Conservation (phyloP, 1,140 invertebrate genomes). For the Helicoverpa armigera region DNA sequence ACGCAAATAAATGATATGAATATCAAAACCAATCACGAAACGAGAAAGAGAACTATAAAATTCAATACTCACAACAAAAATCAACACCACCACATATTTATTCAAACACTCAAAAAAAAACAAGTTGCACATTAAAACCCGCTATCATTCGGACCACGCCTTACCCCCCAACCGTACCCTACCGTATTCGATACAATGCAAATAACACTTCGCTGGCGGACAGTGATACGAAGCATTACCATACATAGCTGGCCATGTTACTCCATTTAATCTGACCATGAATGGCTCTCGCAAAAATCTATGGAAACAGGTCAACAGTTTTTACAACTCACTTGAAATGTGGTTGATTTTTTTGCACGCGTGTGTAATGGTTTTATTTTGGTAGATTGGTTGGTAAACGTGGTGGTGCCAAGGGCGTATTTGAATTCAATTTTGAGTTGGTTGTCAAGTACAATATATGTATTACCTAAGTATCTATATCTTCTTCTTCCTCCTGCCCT, state of each 20-base stretch:
- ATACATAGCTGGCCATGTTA: slow-evolving; percentile 56
- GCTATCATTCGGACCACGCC: slow-evolving; percentile 46
- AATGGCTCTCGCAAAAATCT: slow-evolving; percentile 56
- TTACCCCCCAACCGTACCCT: not conserved
- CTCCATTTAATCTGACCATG: slow-evolving; percentile 58
- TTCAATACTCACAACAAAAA: too few relatives aligned
- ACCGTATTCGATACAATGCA: slow-evolving; percentile 63
- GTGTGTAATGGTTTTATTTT: slow-evolving; percentile 22
- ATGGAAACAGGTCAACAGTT: slow-evolving; percentile 36
- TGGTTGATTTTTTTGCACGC: slow-evolving; percentile 27
- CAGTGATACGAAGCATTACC: slow-evolving; percentile 64
- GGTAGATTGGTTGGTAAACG: not conserved
- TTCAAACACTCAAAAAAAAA: not conserved
- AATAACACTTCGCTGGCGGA: slow-evolving; percentile 58
- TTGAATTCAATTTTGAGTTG: not conserved
- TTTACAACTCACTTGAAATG: slow-evolving; percentile 34
- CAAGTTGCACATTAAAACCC: not conserved
- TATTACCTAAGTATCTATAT: not conserved
- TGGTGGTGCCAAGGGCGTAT: not conserved
- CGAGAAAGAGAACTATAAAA: too few relatives aligned
- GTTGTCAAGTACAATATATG: not conserved
- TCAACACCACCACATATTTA: not conserved
- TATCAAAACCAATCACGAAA: too few relatives aligned
- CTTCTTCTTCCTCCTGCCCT: too few relatives aligned
- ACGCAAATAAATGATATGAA: too few relatives aligned